Percentiles rank a stretch among this genome's conserved stretches.
phyloP scores from a whole-genome alignment of 35 echinoderm and acorn worm species.

The Ophiothrix spiculata region DNA sequence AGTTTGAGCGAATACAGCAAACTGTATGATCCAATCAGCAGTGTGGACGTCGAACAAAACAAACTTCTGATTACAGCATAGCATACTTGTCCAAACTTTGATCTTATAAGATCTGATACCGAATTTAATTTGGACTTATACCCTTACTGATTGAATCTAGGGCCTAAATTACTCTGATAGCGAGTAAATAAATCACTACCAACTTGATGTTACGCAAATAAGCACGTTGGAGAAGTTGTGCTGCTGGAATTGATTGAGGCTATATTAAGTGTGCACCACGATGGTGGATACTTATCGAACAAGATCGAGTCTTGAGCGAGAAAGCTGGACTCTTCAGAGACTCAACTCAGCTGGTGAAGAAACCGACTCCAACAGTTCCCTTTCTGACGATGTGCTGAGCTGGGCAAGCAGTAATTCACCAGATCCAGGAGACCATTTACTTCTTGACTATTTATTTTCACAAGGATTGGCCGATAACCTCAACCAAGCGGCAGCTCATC shows the following conservation, averaged over 20 bases:
- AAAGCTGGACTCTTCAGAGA: conserved; percentile 80
- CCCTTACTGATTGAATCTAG: no score
- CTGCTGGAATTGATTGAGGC: no score
- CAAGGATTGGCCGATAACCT: conserved; percentile 63
- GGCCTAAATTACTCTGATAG: no score
- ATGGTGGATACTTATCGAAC: conserved; percentile 94
- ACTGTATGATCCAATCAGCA: neutral
- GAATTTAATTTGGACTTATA: neutral
- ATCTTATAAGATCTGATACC: neutral
- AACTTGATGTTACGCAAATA: no score
- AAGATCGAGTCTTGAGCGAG: conserved; percentile 82
- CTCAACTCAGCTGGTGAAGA: conserved; percentile 71
- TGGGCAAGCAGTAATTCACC: conserved; percentile 28
- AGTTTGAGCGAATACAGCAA: neutral
- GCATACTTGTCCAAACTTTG: neutral
- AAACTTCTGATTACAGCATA: neutral
- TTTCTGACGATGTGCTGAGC: conserved; percentile 31
- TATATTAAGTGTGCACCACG: no score
- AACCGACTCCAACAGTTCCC: conserved; percentile 46
- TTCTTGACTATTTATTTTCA: conserved; percentile 97
- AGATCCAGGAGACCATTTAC: conserved; percentile 58
- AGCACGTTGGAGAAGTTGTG: no score
- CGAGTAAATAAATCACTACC: no score
- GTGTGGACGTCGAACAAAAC: neutral
- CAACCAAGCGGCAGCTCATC: neutral